These are phyloP conservation scores for Thaumetopoea pityocampa DNA, from an alignment of 1,140 invertebrate genomes.

Conservation along the genomic window DNA sequence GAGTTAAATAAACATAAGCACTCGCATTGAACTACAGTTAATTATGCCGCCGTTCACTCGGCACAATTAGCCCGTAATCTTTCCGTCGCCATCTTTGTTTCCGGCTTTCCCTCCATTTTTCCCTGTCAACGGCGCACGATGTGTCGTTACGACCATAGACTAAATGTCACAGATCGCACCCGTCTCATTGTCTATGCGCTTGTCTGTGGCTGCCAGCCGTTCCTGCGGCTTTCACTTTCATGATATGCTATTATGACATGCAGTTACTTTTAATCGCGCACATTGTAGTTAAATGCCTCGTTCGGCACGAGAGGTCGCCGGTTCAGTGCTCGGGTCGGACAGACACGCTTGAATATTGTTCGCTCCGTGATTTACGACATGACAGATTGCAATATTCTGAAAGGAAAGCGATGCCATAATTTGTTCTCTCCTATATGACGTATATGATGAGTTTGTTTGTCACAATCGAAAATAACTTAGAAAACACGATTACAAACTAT, in stretches of 20 bases:
- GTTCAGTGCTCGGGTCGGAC: conserved; percentile 9
- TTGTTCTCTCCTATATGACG: not conserved
- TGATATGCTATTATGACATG: conserved; percentile 19
- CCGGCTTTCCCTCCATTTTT: conserved; percentile 20
- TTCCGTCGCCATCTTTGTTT: conserved; percentile 27
- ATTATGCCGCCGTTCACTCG: too few species aligned
- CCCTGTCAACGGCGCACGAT: conserved; percentile 16
- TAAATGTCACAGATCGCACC: conserved; percentile 40
- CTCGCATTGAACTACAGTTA: not conserved
- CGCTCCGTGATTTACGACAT: conserved; percentile 11
- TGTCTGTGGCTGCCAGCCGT: conserved; percentile 17
- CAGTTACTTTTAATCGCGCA: conserved; percentile 17
- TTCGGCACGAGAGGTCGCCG: conserved; percentile 9
- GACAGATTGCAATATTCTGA: conserved; percentile 14
- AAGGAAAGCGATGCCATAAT: not conserved
- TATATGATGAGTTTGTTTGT: not conserved
- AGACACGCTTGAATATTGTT: conserved; percentile 15
- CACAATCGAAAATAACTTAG: too few species aligned
- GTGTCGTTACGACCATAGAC: conserved; percentile 27
- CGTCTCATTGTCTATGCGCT: conserved; percentile 26
- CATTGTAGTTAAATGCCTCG: conserved; percentile 15
- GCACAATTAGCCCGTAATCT: too few species aligned
- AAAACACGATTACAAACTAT: too few species aligned
- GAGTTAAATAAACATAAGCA: not conserved
- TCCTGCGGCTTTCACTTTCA: conserved; percentile 19